Conservation (phyloP, 2,888 invertebrate species). For the Brachycybe producta region DNA sequence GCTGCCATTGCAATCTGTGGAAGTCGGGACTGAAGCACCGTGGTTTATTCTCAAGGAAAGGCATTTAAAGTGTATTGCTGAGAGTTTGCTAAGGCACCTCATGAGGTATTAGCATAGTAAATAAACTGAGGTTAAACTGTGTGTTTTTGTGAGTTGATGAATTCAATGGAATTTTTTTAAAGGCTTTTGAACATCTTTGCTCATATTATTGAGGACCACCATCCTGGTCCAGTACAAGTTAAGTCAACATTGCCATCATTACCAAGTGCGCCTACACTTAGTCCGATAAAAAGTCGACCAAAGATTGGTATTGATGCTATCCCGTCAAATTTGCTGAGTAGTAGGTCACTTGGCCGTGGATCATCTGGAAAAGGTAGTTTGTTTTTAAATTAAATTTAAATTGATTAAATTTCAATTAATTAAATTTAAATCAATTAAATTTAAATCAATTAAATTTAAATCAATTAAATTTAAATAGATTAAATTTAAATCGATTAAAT, state of each 20-base stretch:
- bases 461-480: background rate
- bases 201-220: constrained; percentile 58
- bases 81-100: constrained; percentile 52
- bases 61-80: constrained; percentile 43
- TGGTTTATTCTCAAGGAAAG: constrained; percentile 32
- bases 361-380: constrained; percentile 13
- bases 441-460: too few relatives aligned
- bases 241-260: constrained; percentile 42
- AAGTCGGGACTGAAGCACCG: constrained; percentile 26
- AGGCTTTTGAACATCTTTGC: constrained; percentile 56
- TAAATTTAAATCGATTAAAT: background rate
- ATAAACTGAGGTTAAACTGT: too few relatives aligned
- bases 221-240: constrained; percentile 35
- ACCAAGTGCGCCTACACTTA: constrained; percentile 33
- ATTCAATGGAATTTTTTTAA: constrained; percentile 7
- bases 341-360: background rate
- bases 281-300: constrained; percentile 35
- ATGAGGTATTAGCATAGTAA: constrained; percentile 38
- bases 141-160: constrained; percentile 14
- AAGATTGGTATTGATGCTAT: constrained; percentile 25
- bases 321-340: too few relatives aligned
- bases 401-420: background rate
- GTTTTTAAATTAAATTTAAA: too few relatives aligned
- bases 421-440: too few relatives aligned
- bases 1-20: background rate